Evolutionary conservation across 92 coral and sea anemone species (phyloP).

Genomic region (Ricordea florida): DNA sequence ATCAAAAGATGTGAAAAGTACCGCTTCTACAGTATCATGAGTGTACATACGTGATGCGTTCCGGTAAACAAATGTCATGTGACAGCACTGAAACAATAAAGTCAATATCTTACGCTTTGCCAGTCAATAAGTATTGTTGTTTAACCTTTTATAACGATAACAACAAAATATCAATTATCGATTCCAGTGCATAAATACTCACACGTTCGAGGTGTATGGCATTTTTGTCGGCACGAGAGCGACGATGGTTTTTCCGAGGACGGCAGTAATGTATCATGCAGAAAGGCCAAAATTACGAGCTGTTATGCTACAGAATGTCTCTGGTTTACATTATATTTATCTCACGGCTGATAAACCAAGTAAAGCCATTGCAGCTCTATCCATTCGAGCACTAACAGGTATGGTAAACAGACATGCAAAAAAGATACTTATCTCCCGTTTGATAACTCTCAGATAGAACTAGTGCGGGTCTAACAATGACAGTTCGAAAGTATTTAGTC

Average conservation of each 20-base stretch:
- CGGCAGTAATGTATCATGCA: background rate
- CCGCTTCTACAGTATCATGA: no score
- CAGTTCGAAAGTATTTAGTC: no score
- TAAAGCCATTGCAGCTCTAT: background rate
- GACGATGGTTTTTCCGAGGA: slow-evolving; percentile 1
- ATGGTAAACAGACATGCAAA: no score
- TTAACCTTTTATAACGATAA: no score
- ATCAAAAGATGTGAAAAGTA: no score
- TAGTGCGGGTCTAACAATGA: background rate
- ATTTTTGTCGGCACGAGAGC: background rate
- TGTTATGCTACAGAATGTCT: slow-evolving; percentile 3
- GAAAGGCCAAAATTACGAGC: slow-evolving; percentile 15
- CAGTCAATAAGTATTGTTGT: no score
- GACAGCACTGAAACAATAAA: no score
- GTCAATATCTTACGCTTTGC: no score
- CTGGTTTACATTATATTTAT: slow-evolving; percentile 13
- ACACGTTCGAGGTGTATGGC: background rate
- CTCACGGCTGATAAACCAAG: background rate
- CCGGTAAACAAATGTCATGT: no score
- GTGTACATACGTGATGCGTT: no score
- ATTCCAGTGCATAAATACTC: background rate
- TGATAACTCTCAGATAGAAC: background rate
- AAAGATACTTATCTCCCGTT: background rate
- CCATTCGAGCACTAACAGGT: background rate
- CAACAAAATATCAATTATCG: no score